A percentile compares a stretch with the other conserved stretches of the same genome.
These are phyloP conservation scores for Gavialis gangeticus DNA, from an alignment of 2,113 vertebrate genomes.

Conservation along the genomic window DNA sequence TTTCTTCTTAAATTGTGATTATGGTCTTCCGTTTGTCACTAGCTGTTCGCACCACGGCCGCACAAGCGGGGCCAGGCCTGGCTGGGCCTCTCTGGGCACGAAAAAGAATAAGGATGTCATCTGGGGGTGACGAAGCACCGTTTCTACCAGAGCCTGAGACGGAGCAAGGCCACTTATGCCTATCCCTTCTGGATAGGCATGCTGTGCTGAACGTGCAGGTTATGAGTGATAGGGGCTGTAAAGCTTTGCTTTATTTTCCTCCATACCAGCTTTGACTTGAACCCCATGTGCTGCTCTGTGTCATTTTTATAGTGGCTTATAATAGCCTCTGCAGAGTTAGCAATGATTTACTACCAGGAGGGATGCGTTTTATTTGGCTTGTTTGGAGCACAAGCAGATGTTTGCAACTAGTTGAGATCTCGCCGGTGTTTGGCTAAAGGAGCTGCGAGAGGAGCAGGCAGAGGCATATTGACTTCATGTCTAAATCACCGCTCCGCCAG, in stretches of 20 bases:
- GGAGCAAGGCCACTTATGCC: background rate
- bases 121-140: fast-evolving
- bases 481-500: background rate
- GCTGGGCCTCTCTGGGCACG: fast-evolving
- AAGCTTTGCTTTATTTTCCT: background rate
- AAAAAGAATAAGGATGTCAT: fast-evolving
- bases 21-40: background rate
- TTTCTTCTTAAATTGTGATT: fast-evolving
- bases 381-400: conserved; percentile 59
- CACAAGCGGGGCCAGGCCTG: background rate
- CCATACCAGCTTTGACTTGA: background rate
- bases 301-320: background rate
- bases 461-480: background rate
- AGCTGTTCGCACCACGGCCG: background rate
- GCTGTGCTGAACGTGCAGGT: background rate
- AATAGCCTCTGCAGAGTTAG: background rate
- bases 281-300: background rate
- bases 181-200: background rate
- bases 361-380: conserved; percentile 50
- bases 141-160: fast-evolving
- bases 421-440: conserved; percentile 73
- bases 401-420: conserved; percentile 66
- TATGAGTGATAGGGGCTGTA: background rate
- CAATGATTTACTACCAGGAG: conserved; percentile 66
- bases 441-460: conserved; percentile 52